Base-by-base conservation (phyloP, 2,888 invertebrate species). In the Podabrus alpinus region DNA sequence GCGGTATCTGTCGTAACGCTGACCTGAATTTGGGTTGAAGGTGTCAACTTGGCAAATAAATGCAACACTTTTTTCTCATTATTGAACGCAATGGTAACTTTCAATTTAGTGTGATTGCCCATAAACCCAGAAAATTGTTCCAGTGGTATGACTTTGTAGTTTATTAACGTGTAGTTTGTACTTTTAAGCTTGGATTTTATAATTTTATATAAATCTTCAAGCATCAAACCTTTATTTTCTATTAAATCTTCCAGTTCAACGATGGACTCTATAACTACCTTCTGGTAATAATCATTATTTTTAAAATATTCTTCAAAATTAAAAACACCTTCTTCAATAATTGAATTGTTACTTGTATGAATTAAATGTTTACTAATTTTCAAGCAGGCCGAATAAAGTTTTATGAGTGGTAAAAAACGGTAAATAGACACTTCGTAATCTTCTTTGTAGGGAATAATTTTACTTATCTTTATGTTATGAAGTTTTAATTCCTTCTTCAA, bases 61-160 rank as follows among this genome's bases (percentile, higher is more conserved):
- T 78, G 71, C 21, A 81, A 62, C 5, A 45, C 62, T 75, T 75
- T 60, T 59, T 71, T 68, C 15, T 79, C 69, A 15, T 70, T 59
- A 59, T 77, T 64, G 1, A 62, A 24, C 9, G 61, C 70, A 61
- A 80, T 73, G 29, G 69, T 69, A 17, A 81, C 81, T 76, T 74
- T 79, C 21, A 81, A 73, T 76, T 78, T 82, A 67, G 74, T 83
- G 73, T 85, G 84, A 45, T 80, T 79, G 9, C 84, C 84, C 16
- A 84, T 19, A 71, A 80, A 84, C 19, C 85, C 84, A 59, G 73
- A 71, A 25, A 73, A 74, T 70, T 82, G 79, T 66, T 76, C 79
- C 5, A 80, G 59, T 1, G 73, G 76, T 5, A 59, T 77, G 13
- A 82, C 21, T 19, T 17, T 17, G 1, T 16, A 64, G n/a, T 64